phyloP scores from a whole-genome alignment of 1,140 invertebrate species.

The Cecropterus lyciades region DNA sequence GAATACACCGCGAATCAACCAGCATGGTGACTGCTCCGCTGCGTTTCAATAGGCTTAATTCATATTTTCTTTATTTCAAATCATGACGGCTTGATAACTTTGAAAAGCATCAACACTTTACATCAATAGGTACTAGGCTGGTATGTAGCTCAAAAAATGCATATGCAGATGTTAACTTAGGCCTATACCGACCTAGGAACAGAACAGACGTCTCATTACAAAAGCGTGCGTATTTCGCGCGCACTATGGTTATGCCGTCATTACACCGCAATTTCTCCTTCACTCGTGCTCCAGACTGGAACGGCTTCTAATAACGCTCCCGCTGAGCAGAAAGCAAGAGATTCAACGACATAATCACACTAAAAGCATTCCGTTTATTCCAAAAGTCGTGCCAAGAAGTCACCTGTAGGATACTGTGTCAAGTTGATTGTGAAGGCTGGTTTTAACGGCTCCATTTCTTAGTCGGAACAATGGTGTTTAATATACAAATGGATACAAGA shows the following conservation, averaged over 20 bases:
- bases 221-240: conserved; percentile 40
- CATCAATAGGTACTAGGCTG: neutral
- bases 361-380: conserved; percentile 61
- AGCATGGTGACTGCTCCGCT: too few species aligned
- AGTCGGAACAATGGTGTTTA: neutral
- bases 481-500: conserved; percentile 8
- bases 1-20: too few species aligned
- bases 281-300: conserved; percentile 46
- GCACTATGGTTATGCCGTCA: conserved; percentile 50
- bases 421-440: conserved; percentile 15
- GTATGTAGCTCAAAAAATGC: neutral
- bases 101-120: neutral
- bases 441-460: conserved; percentile 4
- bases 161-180: conserved; percentile 13
- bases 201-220: conserved; percentile 43
- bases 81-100: too few species aligned
- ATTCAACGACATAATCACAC: conserved; percentile 71
- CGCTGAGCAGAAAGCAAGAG: conserved; percentile 57
- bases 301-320: conserved; percentile 66
- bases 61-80: too few species aligned
- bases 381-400: conserved; percentile 25
- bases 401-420: conserved; percentile 23
- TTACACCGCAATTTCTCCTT: conserved; percentile 60
- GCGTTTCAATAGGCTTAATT: too few species aligned
- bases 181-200: conserved; percentile 25